A percentile compares a stretch with the other conserved stretches of the same genome.
Evolutionary conservation across 2,113 vertebrate genomes (phyloP).

Genomic region (Pseudonaja textilis): DNA sequence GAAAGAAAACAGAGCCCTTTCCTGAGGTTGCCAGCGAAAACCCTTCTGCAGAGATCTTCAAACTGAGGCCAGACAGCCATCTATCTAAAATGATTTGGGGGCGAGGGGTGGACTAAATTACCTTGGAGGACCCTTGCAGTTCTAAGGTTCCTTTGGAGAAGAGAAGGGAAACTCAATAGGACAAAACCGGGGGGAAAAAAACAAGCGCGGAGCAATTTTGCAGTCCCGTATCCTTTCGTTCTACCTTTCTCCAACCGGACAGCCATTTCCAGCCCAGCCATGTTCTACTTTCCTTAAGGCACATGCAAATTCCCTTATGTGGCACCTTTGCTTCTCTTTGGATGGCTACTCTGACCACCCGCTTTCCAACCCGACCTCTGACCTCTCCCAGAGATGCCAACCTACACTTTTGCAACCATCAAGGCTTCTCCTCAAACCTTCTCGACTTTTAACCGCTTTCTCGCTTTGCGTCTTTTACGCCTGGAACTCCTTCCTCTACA

Average conservation of each 20-base stretch:
- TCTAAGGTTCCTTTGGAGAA: background rate
- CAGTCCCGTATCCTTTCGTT: too few species aligned
- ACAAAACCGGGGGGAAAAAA: background rate
- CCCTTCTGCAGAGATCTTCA: background rate
- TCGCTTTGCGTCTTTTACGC: background rate
- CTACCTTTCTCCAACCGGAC: background rate
- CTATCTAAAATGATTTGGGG: background rate
- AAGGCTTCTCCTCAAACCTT: background rate
- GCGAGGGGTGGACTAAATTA: background rate
- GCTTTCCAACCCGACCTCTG: background rate
- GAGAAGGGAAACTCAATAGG: background rate
- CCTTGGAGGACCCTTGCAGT: background rate
- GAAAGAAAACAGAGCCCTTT: background rate
- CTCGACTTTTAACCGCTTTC: background rate
- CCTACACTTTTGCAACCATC: background rate
- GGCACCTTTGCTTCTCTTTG: background rate
- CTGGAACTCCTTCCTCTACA: background rate
- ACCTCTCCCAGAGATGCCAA: constrained; percentile 24
- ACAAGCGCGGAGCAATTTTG: rapidly evolving
- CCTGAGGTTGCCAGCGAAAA: background rate
- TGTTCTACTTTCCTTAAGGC: background rate
- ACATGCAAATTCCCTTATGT: background rate
- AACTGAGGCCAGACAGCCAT: background rate
- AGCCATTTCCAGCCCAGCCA: background rate
- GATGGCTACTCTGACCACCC: background rate